Evolutionary conservation across 2,797 vertebrate species (phyloP).

Genomic region (Pogoniulus pusillus): DNA sequence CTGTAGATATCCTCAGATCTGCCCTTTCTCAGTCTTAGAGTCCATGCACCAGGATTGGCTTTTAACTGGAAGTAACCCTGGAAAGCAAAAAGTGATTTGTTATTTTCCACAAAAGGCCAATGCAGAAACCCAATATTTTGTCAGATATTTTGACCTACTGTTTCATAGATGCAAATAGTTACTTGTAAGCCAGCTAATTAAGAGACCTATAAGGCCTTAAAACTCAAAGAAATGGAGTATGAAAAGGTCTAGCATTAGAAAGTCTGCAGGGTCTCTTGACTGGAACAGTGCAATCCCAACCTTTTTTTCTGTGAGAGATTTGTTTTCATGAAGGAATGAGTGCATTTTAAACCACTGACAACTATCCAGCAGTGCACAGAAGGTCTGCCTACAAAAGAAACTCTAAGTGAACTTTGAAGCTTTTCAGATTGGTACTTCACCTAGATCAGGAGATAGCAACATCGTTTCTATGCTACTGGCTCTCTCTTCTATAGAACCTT

Average conservation of each 20-base stretch:
- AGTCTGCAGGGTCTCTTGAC: background rate
- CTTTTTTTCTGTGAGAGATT: background rate
- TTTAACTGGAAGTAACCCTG: conserved; percentile 98
- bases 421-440: background rate
- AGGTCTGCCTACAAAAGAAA: background rate
- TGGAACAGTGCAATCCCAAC: background rate
- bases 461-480: background rate
- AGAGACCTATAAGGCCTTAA: background rate
- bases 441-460: background rate
- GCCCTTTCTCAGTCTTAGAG: conserved; percentile 91
- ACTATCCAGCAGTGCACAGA: background rate
- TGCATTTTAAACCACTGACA: background rate
- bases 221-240: background rate
- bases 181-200: background rate
- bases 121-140: background rate
- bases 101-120: background rate
- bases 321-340: background rate
- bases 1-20: conserved; percentile 97
- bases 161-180: background rate
- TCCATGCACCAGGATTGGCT: conserved; percentile 96
- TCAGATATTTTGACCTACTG: background rate
- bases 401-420: background rate
- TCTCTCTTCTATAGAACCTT: background rate
- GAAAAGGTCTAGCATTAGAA: background rate
- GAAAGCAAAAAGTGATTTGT: background rate